These are phyloP conservation scores for Periophthalmodon schlosseri DNA, from an alignment of 2,113 vertebrate species.

Conservation along the genomic window DNA sequence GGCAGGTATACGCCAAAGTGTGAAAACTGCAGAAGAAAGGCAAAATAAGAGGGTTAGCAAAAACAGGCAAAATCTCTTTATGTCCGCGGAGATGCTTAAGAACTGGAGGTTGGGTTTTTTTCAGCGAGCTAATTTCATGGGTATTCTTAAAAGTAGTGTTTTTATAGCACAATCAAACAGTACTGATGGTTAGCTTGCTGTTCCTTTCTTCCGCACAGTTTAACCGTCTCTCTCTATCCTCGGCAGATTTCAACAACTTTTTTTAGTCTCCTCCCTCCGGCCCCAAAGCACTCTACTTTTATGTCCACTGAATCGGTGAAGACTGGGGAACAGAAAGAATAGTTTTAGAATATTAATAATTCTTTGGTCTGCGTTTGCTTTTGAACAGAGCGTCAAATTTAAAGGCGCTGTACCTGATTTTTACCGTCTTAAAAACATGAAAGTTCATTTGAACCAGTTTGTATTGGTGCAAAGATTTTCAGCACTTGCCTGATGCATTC, in stretches of 20 bases:
- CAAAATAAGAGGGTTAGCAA: slow-evolving; percentile 14
- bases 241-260: slow-evolving; percentile 50
- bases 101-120: slow-evolving; percentile 65
- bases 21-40: slow-evolving; percentile 23
- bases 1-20: slow-evolving; percentile 36
- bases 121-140: slow-evolving; percentile 71
- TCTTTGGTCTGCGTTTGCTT: slow-evolving; percentile 23
- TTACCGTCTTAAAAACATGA: no score
- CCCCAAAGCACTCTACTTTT: slow-evolving; percentile 11
- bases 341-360: not conserved
- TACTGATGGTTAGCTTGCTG: slow-evolving; percentile 47
- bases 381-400: slow-evolving; percentile 62
- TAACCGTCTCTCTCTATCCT: slow-evolving; percentile 44
- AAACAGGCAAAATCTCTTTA: slow-evolving; percentile 51
- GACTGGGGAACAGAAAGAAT: slow-evolving; percentile 20
- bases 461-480: no score
- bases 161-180: slow-evolving; percentile 63
- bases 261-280: slow-evolving; percentile 5
- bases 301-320: slow-evolving; percentile 29
- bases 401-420: slow-evolving; percentile 1
- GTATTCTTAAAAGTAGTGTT: slow-evolving; percentile 66
- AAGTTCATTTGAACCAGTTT: no score
- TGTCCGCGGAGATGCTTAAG: slow-evolving; percentile 65
- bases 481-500: no score
- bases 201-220: slow-evolving; percentile 39